Evolutionary conservation across 2,888 invertebrate genomes (phyloP).

Genomic region (Gryllus longicercus): DNA sequence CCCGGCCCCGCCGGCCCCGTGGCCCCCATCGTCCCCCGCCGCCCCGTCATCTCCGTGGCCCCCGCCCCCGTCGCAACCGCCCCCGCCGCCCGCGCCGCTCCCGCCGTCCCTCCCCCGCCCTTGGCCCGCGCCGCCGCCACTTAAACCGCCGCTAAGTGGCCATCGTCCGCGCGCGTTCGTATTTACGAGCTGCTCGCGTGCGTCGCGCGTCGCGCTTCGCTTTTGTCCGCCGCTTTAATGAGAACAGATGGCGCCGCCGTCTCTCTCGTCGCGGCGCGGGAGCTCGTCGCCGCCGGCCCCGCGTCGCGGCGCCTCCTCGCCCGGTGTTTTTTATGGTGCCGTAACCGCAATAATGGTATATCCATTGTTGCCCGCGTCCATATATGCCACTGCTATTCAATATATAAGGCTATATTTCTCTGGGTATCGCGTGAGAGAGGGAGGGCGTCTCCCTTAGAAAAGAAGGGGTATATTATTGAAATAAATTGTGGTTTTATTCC

Average conservation of each 20-base stretch:
- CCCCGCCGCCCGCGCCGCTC: background rate
- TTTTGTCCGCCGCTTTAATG: conserved; percentile 17
- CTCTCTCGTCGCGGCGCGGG: background rate
- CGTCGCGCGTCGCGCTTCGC: background rate
- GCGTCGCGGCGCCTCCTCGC: background rate
- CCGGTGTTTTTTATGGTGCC: background rate
- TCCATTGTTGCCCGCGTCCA: conserved; percentile 17
- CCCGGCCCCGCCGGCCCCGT: no score
- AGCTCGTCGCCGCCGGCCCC: background rate
- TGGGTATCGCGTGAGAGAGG: background rate
- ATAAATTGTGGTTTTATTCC: conserved; percentile 17
- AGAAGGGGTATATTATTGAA: conserved; percentile 9
- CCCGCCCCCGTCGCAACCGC: no score
- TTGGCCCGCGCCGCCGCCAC: background rate
- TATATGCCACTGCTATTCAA: conserved; percentile 10
- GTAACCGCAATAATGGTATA: conserved; percentile 17
- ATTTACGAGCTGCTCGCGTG: conserved; percentile 5
- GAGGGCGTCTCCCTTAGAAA: background rate
- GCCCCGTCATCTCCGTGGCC: no score
- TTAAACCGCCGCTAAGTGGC: background rate
- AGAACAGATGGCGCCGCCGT: conserved; percentile 8
- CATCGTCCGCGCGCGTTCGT: background rate
- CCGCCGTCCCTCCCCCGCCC: background rate
- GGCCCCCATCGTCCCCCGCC: no score
- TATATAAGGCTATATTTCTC: conserved; percentile 17